A percentile compares a stretch with the other conserved stretches of the same genome.
Conservation (phyloP, 64 coral and sea anemone genomes). For the Acropora tenuis region DNA sequence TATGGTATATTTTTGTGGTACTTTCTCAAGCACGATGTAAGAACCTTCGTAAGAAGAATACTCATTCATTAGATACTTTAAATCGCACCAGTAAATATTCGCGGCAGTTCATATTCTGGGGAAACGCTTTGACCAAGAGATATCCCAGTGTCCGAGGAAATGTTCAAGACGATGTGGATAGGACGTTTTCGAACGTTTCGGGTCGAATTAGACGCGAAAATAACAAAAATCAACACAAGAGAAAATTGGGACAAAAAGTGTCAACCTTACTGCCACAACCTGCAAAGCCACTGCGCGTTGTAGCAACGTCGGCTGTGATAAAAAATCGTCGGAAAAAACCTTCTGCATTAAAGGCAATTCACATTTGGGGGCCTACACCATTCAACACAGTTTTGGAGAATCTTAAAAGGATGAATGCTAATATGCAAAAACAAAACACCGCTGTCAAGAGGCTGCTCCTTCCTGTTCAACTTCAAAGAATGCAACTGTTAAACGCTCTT, state of each 20-base stretch:
- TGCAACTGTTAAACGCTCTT: constrained; percentile 13
- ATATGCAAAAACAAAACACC: constrained; percentile 50
- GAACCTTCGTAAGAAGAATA: constrained; percentile 1
- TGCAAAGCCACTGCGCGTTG: constrained; percentile 71
- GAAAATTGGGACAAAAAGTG: neutral
- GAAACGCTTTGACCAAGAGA: neutral
- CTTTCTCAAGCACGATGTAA: constrained; percentile 1
- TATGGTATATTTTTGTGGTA: neutral
- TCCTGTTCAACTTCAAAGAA: constrained; percentile 37
- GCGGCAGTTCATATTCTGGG: neutral
- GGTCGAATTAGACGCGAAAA: neutral
- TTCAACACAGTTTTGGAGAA: constrained; percentile 77
- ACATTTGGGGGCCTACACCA: constrained; percentile 85
- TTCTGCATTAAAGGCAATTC: constrained; percentile 82
- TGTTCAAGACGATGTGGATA: neutral
- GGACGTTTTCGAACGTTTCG: neutral
- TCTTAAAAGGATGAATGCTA: constrained; percentile 57
- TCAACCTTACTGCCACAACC: constrained; percentile 58
- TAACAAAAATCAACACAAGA: neutral
- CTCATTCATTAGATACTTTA: neutral
- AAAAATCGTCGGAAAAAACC: constrained; percentile 69
- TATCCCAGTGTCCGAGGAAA: neutral
- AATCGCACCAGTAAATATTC: neutral
- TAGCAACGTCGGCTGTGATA: constrained; percentile 87
- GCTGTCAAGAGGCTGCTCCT: constrained; percentile 48